These are phyloP conservation scores for Phalacrocorax pelagicus DNA, from an alignment of 2,113 vertebrate species.

Conservation along the genomic window DNA sequence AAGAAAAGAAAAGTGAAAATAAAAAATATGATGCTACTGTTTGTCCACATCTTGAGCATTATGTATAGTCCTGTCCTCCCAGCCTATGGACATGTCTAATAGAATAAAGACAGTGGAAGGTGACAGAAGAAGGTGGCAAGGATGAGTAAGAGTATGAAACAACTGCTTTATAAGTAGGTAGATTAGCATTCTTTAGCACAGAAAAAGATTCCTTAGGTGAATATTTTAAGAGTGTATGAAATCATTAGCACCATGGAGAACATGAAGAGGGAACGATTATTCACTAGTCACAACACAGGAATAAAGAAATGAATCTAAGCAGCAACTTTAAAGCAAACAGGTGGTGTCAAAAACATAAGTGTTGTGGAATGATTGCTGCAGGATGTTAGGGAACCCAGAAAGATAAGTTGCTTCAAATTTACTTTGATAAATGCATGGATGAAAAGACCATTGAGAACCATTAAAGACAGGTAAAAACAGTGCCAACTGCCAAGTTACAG, in stretches of 20 bases:
- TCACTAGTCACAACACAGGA: not conserved
- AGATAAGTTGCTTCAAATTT: not conserved
- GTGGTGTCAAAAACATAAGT: not conserved
- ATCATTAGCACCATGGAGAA: not conserved
- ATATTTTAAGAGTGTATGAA: not conserved
- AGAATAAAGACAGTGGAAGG: not conserved
- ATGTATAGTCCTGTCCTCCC: fast-evolving
- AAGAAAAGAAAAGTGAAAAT: not conserved
- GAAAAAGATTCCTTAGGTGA: not conserved
- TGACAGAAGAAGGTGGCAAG: not conserved
- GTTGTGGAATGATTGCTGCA: not conserved
- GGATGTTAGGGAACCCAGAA: not conserved
- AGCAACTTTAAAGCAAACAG: not conserved
- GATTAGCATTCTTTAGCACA: not conserved
- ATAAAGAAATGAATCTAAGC: not conserved
- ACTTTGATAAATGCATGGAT: not conserved
- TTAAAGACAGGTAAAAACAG: not conserved
- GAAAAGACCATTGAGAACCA: not conserved
- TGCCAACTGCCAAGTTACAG: not conserved
- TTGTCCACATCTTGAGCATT: not conserved
- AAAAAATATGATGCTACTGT: not conserved
- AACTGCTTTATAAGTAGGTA: not conserved
- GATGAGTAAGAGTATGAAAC: not conserved
- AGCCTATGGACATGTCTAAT: not conserved
- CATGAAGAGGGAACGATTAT: not conserved